Base-by-base conservation (phyloP, 2,113 vertebrate genomes). In the Salvelinus alpinus region DNA sequence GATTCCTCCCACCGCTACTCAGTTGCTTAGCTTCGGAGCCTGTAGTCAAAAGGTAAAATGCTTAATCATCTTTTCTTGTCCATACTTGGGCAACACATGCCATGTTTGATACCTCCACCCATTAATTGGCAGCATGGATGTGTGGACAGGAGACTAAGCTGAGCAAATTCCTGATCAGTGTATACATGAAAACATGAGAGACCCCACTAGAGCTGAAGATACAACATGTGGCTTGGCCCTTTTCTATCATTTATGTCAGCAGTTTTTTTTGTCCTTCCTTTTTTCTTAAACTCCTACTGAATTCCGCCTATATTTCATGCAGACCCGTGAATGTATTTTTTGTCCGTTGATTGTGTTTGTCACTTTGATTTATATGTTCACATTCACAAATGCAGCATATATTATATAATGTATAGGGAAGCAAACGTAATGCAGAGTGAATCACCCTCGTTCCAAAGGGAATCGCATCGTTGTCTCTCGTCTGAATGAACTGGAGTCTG, bases 281-380 rank as follows among this genome's bases (percentile, higher is more conserved):
- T 51, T 51, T 51, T 51, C 48, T 38, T 8, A 38, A 51, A 13
- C 48, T 16, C 62, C 1, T 64, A 22, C 62, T 34, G 31, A 69
- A 79, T 29, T 29, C 9, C 5, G 75, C 67, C 76, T 81, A 84
- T 87, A 87, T 82, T 76, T 86, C 81, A 80, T 57, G 11, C 14
- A 71, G 73, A 51, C 38, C 76, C 38, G 72, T 71, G 81, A 78
- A 76, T 78, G 77, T 85, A 70, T 85, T 75, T 85, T 83, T 16
- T 71, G 80, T 71, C 80, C 81, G 67, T 82, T 82, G 80, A 80
- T 76, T 60, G 80, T 72, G 69, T 74, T 66, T 80, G 82, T 71
- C 80, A 83, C 75, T 73, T 76, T 88, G 85, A 90, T 88, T 79
- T 85, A 90, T 87, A 65, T 75, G 34, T 76, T 70, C 74, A 78